phyloP scores from a whole-genome alignment of 1,140 invertebrate genomes.

The Sycophaga agraensis region DNA sequence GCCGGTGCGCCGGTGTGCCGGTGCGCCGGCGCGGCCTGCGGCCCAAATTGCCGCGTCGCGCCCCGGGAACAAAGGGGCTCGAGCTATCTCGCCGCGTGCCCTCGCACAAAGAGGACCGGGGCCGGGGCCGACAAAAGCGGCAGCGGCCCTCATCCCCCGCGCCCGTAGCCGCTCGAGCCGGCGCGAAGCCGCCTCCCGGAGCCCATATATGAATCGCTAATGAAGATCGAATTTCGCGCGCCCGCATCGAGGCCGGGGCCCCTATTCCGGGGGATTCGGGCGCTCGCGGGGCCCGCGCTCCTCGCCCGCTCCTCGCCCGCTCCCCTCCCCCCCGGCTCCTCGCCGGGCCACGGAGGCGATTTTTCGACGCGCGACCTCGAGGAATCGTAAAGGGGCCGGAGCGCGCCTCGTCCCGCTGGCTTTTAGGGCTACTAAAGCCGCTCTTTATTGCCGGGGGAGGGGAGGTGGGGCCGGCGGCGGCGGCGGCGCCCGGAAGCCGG shows the following conservation, averaged over 20 bases:
- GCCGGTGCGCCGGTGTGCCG: background rate
- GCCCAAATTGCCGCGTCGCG: no score
- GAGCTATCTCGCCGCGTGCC: background rate
- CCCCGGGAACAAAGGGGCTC: background rate
- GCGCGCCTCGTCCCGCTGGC: no score
- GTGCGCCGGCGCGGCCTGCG: no score
- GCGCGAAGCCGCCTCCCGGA: background rate
- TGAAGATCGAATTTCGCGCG: slow-evolving; percentile 21
- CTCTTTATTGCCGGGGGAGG: no score
- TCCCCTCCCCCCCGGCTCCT: background rate
- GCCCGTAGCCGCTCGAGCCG: background rate
- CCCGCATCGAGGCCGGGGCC: background rate
- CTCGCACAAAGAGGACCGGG: background rate
- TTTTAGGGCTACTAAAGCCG: no score
- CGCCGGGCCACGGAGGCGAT: background rate
- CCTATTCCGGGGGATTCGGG: no score
- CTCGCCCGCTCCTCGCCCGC: background rate
- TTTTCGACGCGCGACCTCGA: no score
- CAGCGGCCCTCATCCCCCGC: background rate
- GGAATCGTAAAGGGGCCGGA: no score
- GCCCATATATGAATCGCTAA: slow-evolving; percentile 12
- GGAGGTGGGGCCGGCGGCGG: no score
- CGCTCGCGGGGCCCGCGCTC: no score
- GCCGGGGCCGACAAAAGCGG: background rate
- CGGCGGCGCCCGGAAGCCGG: no score